Base-by-base conservation (phyloP, 2,113 vertebrate genomes). In the Anhinga anhinga region DNA sequence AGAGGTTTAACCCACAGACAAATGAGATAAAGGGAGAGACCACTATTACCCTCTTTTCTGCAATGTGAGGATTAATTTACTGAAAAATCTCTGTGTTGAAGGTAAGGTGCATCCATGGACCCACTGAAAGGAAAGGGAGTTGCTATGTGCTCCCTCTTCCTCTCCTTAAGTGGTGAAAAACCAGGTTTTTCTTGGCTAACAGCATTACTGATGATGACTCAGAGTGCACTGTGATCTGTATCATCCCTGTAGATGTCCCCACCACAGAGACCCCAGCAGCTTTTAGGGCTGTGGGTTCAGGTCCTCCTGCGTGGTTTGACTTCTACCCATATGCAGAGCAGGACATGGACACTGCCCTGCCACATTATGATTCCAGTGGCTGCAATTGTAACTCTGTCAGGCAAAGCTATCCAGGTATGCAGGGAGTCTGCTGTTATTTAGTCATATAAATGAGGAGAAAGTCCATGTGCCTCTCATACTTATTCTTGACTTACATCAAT, bases 311-410 rank as follows among this genome's bases (percentile, higher is more conserved):
- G 21, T 13, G 23, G 27, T 38, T 80, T 66, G 44, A 26, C 61
- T 53, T 88, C 30, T 2, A 56, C 14, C 23, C 4, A 2, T 6
- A 11, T 27, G 56, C 40, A 61, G 40, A 58, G 9, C 5, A 14
- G 12, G 5, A 62, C 22, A 20, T 4, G 38, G 53, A 36, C 13
- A 21, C 13, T 61, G 32, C 17, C 20, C 27, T 45, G 25, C 3
- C 62, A 53, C 11, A 2, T 29, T 47, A 19, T 2, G 0, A 16
- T 70, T 29, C 13, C 47, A 38, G 32, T 0, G 1, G 25, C 2
- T 73, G 45, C 49, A 45, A 27, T 26, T 76, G 6, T 47, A 66
- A 34, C 40, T 65, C 55, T 3, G 2, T 53, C n/a, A 59, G 80
- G 44, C 0, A 3, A 50, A 45, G 32, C 38, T 50, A 23, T 25